Conservation (phyloP, 23 tunicate genomes). For the Halocynthia roretzi region DNA sequence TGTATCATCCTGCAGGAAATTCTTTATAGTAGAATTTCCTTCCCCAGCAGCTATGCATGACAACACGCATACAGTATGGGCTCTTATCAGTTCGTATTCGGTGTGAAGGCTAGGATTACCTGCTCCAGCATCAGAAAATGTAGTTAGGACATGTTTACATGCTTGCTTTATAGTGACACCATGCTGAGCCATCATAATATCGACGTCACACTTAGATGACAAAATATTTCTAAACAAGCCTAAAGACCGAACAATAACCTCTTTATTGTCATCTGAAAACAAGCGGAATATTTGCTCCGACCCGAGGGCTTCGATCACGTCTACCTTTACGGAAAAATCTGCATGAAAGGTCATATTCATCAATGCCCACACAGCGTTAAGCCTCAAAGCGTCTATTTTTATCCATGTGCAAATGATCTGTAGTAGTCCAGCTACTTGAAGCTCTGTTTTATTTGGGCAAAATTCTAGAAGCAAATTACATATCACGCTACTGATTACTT, state of each 20-base stretch:
- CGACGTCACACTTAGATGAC: constrained; percentile 23
- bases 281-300: constrained; percentile 37
- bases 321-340: constrained; percentile 25
- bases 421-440: constrained; percentile 35
- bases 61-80: constrained; percentile 50
- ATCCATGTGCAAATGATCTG: constrained; percentile 43
- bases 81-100: constrained; percentile 11
- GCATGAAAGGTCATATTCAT: constrained; percentile 52
- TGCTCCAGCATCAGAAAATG: constrained; percentile 13
- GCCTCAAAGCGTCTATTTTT: constrained; percentile 32
- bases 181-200: constrained; percentile 30
- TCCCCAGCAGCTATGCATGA: constrained; percentile 59
- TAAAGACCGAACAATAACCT: constrained; percentile 42
- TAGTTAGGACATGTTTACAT: constrained; percentile 27
- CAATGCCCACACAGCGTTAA: constrained; percentile 63
- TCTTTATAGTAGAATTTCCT: constrained; percentile 24
- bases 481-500: constrained; percentile 37
- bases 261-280: constrained; percentile 27
- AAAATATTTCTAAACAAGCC: constrained; percentile 59
- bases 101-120: constrained; percentile 8
- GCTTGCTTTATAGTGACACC: constrained; percentile 76
- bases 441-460: constrained; percentile 49
- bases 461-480: constrained; percentile 73
- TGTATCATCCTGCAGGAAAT: constrained; percentile 38
- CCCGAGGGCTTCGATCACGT: constrained; percentile 35